These are phyloP conservation scores for Euwallacea similis DNA, from an alignment of 1,140 invertebrate genomes.

Conservation along the genomic window DNA sequence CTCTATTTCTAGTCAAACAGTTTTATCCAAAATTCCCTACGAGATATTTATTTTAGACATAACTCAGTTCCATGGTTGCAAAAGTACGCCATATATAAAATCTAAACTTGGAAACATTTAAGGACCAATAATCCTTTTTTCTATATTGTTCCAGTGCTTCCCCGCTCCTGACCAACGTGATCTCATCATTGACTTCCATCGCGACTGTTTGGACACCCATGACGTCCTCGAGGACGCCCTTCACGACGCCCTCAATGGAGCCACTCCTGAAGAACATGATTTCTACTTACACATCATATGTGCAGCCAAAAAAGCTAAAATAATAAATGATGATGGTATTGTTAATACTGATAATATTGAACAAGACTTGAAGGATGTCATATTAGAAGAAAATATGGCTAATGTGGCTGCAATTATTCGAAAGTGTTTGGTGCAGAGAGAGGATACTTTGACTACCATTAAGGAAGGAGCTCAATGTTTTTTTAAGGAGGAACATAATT, in stretches of 20 bases:
- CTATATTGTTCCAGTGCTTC: neutral
- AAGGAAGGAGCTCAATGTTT: slow-evolving; percentile 22
- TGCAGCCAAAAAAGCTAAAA: slow-evolving; percentile 53
- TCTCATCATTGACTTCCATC: slow-evolving; percentile 56
- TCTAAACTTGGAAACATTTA: neutral
- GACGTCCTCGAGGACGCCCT: slow-evolving; percentile 51
- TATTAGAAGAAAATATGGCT: slow-evolving; percentile 17
- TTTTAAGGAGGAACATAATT: slow-evolving; percentile 15
- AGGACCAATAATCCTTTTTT: neutral
- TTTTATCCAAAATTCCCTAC: no score
- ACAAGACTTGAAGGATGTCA: slow-evolving; percentile 13
- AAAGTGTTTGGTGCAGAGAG: slow-evolving; percentile 23
- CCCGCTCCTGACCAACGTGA: slow-evolving; percentile 52
- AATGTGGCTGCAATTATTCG: slow-evolving; percentile 9
- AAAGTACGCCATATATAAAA: neutral
- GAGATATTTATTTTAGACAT: no score
- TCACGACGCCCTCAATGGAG: slow-evolving; percentile 51
- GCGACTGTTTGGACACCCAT: slow-evolving; percentile 53
- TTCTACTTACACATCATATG: slow-evolving; percentile 54
- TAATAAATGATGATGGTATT: slow-evolving; percentile 48
- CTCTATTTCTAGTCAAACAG: no score
- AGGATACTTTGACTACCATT: slow-evolving; percentile 20
- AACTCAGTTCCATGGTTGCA: no score
- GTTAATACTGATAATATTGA: slow-evolving; percentile 21
- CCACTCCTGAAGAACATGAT: slow-evolving; percentile 50